A percentile compares a stretch with the other conserved stretches of the same genome.
Evolutionary conservation across 1,140 invertebrate species (phyloP).

Genomic region (Carposina sasakii): DNA sequence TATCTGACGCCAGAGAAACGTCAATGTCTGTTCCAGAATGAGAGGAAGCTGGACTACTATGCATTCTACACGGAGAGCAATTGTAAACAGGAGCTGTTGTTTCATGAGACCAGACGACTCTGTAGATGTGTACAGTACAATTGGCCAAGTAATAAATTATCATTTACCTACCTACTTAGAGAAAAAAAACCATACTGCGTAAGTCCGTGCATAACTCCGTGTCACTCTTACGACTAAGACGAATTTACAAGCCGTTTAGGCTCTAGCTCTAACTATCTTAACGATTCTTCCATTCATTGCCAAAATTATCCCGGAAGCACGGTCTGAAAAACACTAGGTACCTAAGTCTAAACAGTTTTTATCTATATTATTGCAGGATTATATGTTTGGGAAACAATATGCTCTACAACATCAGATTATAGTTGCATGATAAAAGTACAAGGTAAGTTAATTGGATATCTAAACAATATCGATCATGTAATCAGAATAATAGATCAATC

Average conservation of each 20-base stretch:
- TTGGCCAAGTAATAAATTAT: constrained; percentile 52
- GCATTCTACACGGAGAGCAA: constrained; percentile 59
- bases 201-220: too few relatives aligned
- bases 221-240: too few relatives aligned
- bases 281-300: too few relatives aligned
- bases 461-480: too few relatives aligned
- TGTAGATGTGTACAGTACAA: constrained; percentile 58
- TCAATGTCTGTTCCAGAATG: constrained; percentile 75
- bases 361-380: constrained; percentile 32
- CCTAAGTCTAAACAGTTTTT: not conserved
- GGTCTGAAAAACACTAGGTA: too few relatives aligned
- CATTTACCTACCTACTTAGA: too few relatives aligned
- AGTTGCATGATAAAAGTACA: constrained; percentile 42
- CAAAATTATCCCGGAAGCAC: too few relatives aligned
- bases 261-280: too few relatives aligned
- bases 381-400: constrained; percentile 37
- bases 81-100: constrained; percentile 54
- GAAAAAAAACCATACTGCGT: too few relatives aligned
- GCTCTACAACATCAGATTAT: constrained; percentile 46
- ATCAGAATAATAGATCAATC: too few relatives aligned
- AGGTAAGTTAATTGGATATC: constrained; percentile 34
- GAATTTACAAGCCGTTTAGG: too few relatives aligned
- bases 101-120: constrained; percentile 34
- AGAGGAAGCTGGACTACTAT: constrained; percentile 67
- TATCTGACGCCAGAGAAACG: constrained; percentile 57